A percentile compares a stretch with the other conserved stretches of the same genome.
These are phyloP conservation scores for Paramormyrops hopkinsi DNA, from an alignment of 2,797 vertebrate genomes.

Conservation along the genomic window DNA sequence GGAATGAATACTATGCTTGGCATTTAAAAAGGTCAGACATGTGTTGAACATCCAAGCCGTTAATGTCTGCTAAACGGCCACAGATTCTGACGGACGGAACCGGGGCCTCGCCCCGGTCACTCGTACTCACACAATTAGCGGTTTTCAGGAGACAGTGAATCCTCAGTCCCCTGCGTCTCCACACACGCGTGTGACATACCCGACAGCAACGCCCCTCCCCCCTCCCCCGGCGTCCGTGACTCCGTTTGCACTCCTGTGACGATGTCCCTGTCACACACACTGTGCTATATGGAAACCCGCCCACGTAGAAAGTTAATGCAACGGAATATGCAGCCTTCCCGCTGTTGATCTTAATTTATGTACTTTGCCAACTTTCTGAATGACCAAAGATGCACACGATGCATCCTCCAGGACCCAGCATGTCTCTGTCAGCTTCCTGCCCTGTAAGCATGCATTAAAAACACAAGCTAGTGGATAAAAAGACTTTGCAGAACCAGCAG, in stretches of 20 bases:
- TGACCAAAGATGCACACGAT: not conserved
- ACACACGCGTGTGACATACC: not conserved
- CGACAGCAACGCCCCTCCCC: not conserved
- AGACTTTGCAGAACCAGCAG: not conserved
- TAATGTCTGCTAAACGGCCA: conserved; percentile 32
- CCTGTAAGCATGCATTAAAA: not conserved
- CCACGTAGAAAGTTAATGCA: not conserved
- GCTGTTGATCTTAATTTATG: not conserved
- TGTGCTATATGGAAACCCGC: not conserved
- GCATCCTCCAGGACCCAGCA: not conserved
- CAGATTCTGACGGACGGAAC: not conserved
- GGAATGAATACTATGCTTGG: conserved; percentile 44
- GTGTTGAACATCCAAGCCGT: conserved; percentile 45
- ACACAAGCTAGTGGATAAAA: not conserved
- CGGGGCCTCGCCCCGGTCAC: not conserved
- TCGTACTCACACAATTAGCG: not conserved
- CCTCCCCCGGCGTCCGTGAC: not conserved
- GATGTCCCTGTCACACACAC: not conserved
- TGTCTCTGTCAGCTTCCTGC: not conserved
- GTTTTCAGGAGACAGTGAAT: not conserved
- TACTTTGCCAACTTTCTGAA: not conserved
- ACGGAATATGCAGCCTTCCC: not conserved
- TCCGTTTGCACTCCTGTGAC: not conserved
- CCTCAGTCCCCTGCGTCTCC: not conserved
- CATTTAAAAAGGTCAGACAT: conserved; percentile 52